These are phyloP conservation scores for Dasypolia templi DNA, from an alignment of 2,888 invertebrate genomes.

Conservation along the genomic window DNA sequence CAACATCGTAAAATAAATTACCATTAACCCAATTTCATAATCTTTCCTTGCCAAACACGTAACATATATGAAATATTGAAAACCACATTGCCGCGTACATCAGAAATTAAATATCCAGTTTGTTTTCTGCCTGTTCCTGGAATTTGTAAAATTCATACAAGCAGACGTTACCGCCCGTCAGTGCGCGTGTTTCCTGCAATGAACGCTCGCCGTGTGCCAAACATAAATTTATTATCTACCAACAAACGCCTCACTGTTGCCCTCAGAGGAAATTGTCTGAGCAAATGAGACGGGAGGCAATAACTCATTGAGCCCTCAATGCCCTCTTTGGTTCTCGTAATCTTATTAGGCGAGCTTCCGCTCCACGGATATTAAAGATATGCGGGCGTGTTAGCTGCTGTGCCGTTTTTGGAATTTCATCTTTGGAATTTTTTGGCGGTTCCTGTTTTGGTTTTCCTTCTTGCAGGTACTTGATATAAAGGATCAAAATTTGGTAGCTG, in stretches of 20 bases:
- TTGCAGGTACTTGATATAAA: neutral
- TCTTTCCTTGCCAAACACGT: neutral
- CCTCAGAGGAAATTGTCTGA: constrained; percentile 87
- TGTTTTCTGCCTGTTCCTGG: constrained; percentile 28
- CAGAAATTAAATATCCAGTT: constrained; percentile 12
- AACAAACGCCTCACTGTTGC: constrained; percentile 83
- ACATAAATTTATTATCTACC: constrained; percentile 82
- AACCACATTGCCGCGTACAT: neutral
- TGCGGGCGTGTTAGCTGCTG: constrained; percentile 66
- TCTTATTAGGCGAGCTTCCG: constrained; percentile 78
- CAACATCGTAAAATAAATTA: neutral
- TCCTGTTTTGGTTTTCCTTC: constrained; percentile 45
- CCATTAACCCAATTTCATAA: neutral
- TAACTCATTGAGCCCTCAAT: constrained; percentile 83
- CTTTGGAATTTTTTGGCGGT: constrained; percentile 46
- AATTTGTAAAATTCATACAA: constrained; percentile 50
- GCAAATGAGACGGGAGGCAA: constrained; percentile 84
- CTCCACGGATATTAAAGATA: constrained; percentile 71
- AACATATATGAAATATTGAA: constrained; percentile 18
- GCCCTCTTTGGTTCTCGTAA: constrained; percentile 79
- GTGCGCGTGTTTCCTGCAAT: constrained; percentile 61
- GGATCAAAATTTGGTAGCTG: neutral
- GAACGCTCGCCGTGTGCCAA: constrained; percentile 70
- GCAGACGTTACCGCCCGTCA: constrained; percentile 56
- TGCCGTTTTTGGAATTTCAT: constrained; percentile 55